These are phyloP conservation scores for Octodon degus DNA, from an alignment of 2,113 vertebrate species.

Conservation along the genomic window DNA sequence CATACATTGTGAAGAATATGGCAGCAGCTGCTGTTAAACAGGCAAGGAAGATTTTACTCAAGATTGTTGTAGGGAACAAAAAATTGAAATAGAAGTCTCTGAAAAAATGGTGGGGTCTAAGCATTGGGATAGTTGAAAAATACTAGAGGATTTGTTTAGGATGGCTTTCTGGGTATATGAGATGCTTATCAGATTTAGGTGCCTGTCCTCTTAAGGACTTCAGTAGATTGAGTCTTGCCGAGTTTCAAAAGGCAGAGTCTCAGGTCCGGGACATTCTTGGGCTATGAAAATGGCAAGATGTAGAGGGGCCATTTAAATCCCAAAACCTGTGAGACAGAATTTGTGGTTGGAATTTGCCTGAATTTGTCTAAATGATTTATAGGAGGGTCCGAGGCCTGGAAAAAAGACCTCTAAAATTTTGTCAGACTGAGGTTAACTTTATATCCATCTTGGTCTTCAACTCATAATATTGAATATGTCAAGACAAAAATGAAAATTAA, in stretches of 20 bases:
- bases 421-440: background rate
- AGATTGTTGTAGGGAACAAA: background rate
- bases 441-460: background rate
- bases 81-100: background rate
- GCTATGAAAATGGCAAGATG: background rate
- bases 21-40: background rate
- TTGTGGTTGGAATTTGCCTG: background rate
- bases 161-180: background rate
- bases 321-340: background rate
- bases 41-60: background rate
- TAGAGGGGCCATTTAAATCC: background rate
- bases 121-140: background rate
- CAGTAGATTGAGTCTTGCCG: background rate
- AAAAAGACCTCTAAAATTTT: background rate
- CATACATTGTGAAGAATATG: background rate
- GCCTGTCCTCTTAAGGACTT: background rate
- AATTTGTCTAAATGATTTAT: background rate
- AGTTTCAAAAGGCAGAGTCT: background rate
- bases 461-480: background rate
- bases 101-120: background rate
- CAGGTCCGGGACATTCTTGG: background rate
- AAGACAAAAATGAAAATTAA: background rate
- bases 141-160: background rate
- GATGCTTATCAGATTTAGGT: background rate
- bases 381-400: background rate